Percentiles rank a stretch among this genome's conserved stretches.
phyloP scores from a whole-genome alignment of 2,113 vertebrate genomes.

The Oryzias woworae region DNA sequence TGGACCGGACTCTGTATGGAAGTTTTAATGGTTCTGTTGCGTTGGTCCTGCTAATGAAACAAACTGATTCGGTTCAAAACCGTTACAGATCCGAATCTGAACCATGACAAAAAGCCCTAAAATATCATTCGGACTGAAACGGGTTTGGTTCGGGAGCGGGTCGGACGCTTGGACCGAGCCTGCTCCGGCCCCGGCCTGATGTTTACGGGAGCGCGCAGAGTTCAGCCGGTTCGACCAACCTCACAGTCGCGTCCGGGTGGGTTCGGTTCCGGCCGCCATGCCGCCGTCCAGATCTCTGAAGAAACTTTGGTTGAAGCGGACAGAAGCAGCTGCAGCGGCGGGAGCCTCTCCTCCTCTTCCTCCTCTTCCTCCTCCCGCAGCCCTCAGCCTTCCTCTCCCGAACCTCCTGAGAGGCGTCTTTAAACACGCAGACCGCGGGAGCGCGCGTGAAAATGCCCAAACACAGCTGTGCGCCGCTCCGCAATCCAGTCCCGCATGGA shows the following conservation, averaged over 20 bases:
- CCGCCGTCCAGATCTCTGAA: slow-evolving; percentile 7
- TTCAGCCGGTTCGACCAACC: slow-evolving; percentile 18
- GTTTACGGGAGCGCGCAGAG: slow-evolving; percentile 41
- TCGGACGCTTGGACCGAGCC: too few species aligned
- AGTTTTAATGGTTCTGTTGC: too few species aligned
- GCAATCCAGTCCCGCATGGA: too few species aligned
- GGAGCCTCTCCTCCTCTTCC: background rate
- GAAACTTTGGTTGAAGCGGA: background rate
- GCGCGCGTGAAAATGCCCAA: background rate
- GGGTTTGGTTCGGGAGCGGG: too few species aligned
- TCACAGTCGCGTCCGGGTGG: slow-evolving; percentile 51
- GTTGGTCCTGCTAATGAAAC: too few species aligned
- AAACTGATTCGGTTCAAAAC: too few species aligned
- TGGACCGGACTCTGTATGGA: too few species aligned
- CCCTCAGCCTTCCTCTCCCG: slow-evolving; percentile 15
- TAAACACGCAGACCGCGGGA: background rate
- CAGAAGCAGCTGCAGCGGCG: background rate
- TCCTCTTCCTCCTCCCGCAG: slow-evolving; percentile 14
- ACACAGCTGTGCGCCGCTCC: too few species aligned
- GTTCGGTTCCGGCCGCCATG: slow-evolving; percentile 35
- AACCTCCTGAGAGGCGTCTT: background rate
- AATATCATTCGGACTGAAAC: too few species aligned
- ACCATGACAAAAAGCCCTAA: too few species aligned
- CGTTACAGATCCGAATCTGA: too few species aligned
- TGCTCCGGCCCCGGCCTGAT: slow-evolving; percentile 14